A percentile compares a stretch with the other conserved stretches of the same genome.
These are phyloP conservation scores for Bolborhynchus lineola DNA, from an alignment of 2,113 vertebrate genomes.

Conservation along the genomic window DNA sequence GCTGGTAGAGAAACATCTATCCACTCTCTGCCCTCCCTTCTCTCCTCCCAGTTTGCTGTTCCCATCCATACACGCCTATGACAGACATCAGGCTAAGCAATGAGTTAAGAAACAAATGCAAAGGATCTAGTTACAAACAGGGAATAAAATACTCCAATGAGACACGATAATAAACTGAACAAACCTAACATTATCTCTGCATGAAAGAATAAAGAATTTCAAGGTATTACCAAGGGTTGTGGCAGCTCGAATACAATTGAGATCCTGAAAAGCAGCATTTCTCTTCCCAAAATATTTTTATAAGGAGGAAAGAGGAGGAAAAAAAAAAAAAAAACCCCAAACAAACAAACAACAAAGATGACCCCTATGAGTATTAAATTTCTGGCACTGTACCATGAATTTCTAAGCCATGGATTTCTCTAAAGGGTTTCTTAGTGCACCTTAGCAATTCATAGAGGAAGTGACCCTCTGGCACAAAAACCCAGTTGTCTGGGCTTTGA, in stretches of 20 bases:
- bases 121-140: not conserved
- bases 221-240: not conserved
- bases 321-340: not conserved
- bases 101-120: not conserved
- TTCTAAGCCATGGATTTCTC: slow-evolving; percentile 4
- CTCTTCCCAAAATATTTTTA: slow-evolving; percentile 15
- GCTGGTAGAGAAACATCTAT: not conserved
- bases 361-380: not conserved
- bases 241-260: not conserved
- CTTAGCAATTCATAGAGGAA: slow-evolving; percentile 61
- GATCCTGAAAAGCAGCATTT: slow-evolving; percentile 3
- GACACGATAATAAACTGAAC: not conserved
- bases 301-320: not conserved
- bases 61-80: not conserved
- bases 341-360: not conserved
- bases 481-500: slow-evolving; percentile 63
- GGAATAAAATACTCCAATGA: not conserved
- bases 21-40: not conserved
- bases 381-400: not conserved
- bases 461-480: slow-evolving; percentile 46
- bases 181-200: not conserved
- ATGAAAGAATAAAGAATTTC: not conserved
- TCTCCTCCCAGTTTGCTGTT: not conserved
- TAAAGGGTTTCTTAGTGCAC: slow-evolving; percentile 24
- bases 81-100: not conserved